These are phyloP conservation scores for Troides helena DNA, from an alignment of 2,888 invertebrate genomes.

Conservation along the genomic window DNA sequence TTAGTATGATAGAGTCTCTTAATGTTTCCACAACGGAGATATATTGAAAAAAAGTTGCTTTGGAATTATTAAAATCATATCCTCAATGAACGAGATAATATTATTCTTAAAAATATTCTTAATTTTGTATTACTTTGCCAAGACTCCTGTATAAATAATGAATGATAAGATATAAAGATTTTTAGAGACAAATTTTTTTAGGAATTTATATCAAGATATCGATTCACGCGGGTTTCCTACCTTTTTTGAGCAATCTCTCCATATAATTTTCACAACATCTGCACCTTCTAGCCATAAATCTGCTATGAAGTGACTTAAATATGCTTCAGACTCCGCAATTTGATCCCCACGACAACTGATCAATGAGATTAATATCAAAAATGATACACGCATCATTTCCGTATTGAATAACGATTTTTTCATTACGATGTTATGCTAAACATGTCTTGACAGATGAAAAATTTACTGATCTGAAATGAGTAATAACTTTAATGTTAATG, in stretches of 20 bases:
- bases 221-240: constrained; percentile 43
- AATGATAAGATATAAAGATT: no score
- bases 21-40: no score
- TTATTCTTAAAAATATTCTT: no score
- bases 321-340: constrained; percentile 56
- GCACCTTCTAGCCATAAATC: constrained; percentile 75
- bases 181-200: no score
- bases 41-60: no score
- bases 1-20: no score
- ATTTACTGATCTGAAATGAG: constrained; percentile 12
- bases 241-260: constrained; percentile 75
- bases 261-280: constrained; percentile 67
- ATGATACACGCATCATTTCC: constrained; percentile 43
- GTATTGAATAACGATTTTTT: constrained; percentile 47
- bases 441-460: constrained; percentile 45
- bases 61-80: no score
- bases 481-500: not conserved
- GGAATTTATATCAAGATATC: not conserved
- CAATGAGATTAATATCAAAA: constrained; percentile 46
- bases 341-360: constrained; percentile 49
- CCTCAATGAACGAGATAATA: no score
- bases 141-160: no score
- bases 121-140: no score
- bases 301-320: constrained; percentile 65
- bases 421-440: constrained; percentile 44